Base-by-base conservation (phyloP, 2,888 invertebrate species). In the Electrophaes corylata region DNA sequence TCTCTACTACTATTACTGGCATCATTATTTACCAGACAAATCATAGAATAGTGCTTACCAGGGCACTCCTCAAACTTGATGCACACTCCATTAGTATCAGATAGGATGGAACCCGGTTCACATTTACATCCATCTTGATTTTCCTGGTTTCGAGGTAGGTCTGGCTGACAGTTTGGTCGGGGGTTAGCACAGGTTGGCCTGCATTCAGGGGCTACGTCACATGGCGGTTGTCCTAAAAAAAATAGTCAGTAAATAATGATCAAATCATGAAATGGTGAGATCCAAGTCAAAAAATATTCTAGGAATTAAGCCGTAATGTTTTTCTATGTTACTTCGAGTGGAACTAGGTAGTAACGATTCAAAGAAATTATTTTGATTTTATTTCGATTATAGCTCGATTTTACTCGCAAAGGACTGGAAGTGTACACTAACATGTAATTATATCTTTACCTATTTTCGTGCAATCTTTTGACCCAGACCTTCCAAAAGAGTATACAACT, bases 61-160 rank as follows among this genome's bases (percentile, higher is more conserved):
- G 72, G 68, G 54, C 74, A 76, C 4, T 73, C 58, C 18, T 67
- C 66, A 16, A 66, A 48, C 18, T 43, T 53, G 11, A 73, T 56
- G 58, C 73, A 74, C 2, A 44, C 47, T 33, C 72, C 76, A 23
- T 66, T 53, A 1, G 29, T 16, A 14, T 66, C 41, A 12, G 56
- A 50, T 18, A 72, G 39, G 11, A 75, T 55, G 12, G 62, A 71
- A 0, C 73, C 73, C 1, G 51, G 16, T 23, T 63, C 47, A 40
- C 73, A 76, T 45, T 57, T 57, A 47, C 73, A 71, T 6, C 70
- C 66, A 11, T 59, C 55, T 18, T 53, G 45, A 23, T 64, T 64
- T 23, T 55, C 46, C 2, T 33, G 4, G 3, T 18, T 33, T 12
- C 19, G 10, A 12, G 57, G 31, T 23, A 33, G n/a, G 3, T 29